Evolutionary conservation across 2,888 invertebrate species (phyloP), one percentile per base, ranked within the genome.

Genomic region (Drosophila paramelanica): DNA sequence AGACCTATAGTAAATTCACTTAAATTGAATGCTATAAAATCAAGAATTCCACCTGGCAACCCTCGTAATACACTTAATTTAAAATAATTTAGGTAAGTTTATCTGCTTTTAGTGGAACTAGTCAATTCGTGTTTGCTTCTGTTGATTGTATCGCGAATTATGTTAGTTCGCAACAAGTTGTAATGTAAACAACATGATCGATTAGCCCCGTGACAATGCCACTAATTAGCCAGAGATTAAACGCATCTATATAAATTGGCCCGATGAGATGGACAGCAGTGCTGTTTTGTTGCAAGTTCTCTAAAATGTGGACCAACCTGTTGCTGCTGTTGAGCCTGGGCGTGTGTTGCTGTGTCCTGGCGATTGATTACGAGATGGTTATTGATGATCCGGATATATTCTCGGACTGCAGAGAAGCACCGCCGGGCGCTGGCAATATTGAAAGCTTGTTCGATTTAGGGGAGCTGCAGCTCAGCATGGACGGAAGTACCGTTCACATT

Each of bases 311-410:
- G 67, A 43, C 8, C 42, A 38, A 13, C 23, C 46, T 71, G 7
- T 43, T 67, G 14, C 17, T 66, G 27, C 10, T 53, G 23, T 7
- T 62, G 2, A n/a, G 45, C 14, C 10, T 41, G 23, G 1, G 42
- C 2, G 10, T 41, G n/a, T n/a, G 33, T 25, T 55, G 41, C 33
- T 23, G 39, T 5, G 45, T 57, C 51, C 72, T 61, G 36, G 59
- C 58, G 1, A 46, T 47, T 1, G 57, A 81, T 33, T 84, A 75
- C 45, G 67, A 70, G 42, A 38, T 84, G 38, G 2, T 73, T 20
- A 8, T 82, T 6, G 83, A 75, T 38, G 73, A 88, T 72, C 69
- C 75, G 5, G 66, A 75, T 1, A 17, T 84, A 14, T 82, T 88
- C 11, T 42, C 53, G 23, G 17, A 49, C 2, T 84, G 84, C 58